A percentile compares a stretch with the other conserved stretches of the same genome.
phyloP scores from a whole-genome alignment of 2,888 invertebrate genomes.

The Argyresthia goedartella region DNA sequence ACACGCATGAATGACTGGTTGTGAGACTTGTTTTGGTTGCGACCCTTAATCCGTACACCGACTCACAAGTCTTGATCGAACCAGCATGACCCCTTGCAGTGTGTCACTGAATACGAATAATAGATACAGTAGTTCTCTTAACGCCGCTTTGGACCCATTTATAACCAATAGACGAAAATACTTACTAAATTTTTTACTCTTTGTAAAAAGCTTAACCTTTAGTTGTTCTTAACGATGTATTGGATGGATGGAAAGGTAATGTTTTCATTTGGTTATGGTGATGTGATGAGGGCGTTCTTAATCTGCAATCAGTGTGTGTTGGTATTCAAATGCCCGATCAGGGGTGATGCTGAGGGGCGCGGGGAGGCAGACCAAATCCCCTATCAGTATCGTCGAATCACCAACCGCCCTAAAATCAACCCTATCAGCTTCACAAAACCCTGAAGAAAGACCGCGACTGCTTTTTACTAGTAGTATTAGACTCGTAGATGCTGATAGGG shows the following conservation, averaged over 20 bases:
- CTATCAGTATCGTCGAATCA: conserved; percentile 64
- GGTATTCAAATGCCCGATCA: conserved; percentile 80
- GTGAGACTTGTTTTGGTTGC: conserved; percentile 24
- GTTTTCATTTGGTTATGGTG: conserved; percentile 66
- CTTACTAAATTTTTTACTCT: conserved; percentile 63
- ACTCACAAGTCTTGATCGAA: not conserved
- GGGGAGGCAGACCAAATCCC: conserved; percentile 53
- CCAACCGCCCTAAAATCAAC: conserved; percentile 51
- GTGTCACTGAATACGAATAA: conserved; percentile 37
- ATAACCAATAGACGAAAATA: conserved; percentile 27
- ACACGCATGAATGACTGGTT: conserved; percentile 34
- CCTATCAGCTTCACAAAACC: conserved; percentile 8
- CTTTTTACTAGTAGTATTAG: conserved; percentile 29
- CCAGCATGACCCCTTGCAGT: conserved; percentile 63
- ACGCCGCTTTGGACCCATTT: conserved; percentile 48
- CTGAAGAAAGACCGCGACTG: not conserved
- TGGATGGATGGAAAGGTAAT: conserved; percentile 64
- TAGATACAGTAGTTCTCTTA: conserved; percentile 23
- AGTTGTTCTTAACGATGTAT: conserved; percentile 61
- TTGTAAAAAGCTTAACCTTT: conserved; percentile 65
- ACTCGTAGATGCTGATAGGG: conserved; percentile 69
- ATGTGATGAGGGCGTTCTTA: conserved; percentile 62
- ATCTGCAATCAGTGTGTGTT: conserved; percentile 71
- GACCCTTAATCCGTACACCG: too few species aligned
- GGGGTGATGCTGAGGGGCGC: conserved; percentile 55